A percentile compares a stretch with the other conserved stretches of the same genome.
Conservation (phyloP, 2,888 invertebrate genomes). For the Heliconius ethilla region DNA sequence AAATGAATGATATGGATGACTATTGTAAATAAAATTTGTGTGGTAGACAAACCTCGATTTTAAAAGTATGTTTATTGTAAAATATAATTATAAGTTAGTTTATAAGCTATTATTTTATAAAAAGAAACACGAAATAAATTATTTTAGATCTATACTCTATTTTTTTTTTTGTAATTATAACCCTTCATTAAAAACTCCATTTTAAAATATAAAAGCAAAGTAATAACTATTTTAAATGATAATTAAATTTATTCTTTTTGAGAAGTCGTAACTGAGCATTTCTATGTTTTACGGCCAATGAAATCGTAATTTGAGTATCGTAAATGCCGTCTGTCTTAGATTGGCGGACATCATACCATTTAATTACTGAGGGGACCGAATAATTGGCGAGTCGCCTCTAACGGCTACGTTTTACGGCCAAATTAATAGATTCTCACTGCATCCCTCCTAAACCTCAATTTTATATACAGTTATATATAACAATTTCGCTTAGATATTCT, state of each 20-base stretch:
- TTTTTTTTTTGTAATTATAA: constrained; percentile 5
- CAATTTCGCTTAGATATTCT: background rate
- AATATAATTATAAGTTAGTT: constrained; percentile 58
- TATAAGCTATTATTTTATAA: constrained; percentile 79
- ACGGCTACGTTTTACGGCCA: constrained; percentile 72
- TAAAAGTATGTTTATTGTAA: constrained; percentile 70
- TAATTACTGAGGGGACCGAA: constrained; percentile 76
- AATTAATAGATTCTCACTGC: constrained; percentile 77
- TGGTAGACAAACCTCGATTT: constrained; percentile 68
- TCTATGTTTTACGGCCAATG: constrained; percentile 68
- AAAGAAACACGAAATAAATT: constrained; percentile 77
- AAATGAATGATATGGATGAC: constrained; percentile 43
- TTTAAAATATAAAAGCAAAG: background rate
- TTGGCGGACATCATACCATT: constrained; percentile 77
- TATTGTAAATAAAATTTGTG: constrained; percentile 60
- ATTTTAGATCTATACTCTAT: constrained; percentile 71
- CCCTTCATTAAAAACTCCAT: background rate
- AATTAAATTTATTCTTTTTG: constrained; percentile 39
- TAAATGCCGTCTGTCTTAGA: constrained; percentile 77
- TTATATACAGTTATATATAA: constrained; percentile 46
- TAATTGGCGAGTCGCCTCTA: constrained; percentile 77
- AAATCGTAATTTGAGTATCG: constrained; percentile 76
- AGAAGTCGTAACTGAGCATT: constrained; percentile 45
- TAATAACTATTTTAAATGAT: constrained; percentile 6
- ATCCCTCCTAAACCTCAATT: constrained; percentile 63